Conservation (phyloP, 1,140 invertebrate species). For the Cydia splendana region DNA sequence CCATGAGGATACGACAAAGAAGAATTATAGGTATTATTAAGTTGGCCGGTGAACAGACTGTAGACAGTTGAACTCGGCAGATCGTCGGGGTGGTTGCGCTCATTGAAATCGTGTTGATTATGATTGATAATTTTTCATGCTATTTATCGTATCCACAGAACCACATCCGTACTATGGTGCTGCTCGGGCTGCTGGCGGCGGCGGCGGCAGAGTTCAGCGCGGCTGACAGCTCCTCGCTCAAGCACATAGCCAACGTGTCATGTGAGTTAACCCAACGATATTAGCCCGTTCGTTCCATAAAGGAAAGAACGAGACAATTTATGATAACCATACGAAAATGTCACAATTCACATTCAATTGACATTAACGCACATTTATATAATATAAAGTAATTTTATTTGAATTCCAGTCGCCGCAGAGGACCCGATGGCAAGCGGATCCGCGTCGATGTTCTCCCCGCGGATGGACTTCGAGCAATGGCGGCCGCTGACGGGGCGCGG, state of each 20-base stretch:
- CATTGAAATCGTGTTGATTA: no score
- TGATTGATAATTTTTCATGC: not conserved
- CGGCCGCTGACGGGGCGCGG: conserved; percentile 86
- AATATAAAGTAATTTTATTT: not conserved
- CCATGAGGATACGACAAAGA: no score
- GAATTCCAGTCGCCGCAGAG: conserved; percentile 54
- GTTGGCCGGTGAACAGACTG: no score
- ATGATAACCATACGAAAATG: not conserved
- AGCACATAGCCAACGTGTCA: conserved; percentile 40
- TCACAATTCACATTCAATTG: no score
- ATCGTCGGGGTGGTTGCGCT: no score
- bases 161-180: not conserved
- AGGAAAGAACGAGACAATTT: not conserved
- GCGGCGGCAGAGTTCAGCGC: conserved; percentile 27
- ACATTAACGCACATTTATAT: no score
- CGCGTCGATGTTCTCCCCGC: conserved; percentile 81
- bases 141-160: conserved; percentile 13
- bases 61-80: no score
- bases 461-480: conserved; percentile 89
- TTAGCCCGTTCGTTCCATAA: not conserved
- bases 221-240: conserved; percentile 33
- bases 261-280: conserved; percentile 34
- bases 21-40: no score
- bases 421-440: conserved; percentile 48
- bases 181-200: conserved; percentile 23